Conservation (phyloP, 1,140 invertebrate species). For the Metopolophium dirhodum region DNA sequence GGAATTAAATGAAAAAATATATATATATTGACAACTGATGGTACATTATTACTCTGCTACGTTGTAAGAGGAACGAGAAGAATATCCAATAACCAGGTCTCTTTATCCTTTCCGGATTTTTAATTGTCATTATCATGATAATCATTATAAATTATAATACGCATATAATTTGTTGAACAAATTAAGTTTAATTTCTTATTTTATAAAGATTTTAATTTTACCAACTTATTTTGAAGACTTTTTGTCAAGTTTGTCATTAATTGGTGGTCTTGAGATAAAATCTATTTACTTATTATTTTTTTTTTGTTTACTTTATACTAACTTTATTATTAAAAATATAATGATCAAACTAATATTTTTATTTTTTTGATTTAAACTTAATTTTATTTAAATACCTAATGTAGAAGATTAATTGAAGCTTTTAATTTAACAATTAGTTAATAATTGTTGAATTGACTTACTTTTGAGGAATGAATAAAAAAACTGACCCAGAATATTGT, state of each 20-base stretch:
- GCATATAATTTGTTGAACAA: not conserved
- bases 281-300: too few species aligned
- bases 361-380: too few species aligned
- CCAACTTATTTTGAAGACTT: not conserved
- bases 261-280: too few species aligned
- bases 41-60: not conserved
- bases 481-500: not conserved
- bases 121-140: not conserved
- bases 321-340: too few species aligned
- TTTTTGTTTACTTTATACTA: too few species aligned
- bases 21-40: not conserved
- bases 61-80: not conserved
- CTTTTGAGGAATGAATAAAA: not conserved
- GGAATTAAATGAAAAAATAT: not conserved
- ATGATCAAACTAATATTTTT: too few species aligned
- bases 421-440: not conserved
- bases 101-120: not conserved
- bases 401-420: not conserved
- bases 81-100: not conserved
- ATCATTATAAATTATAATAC: too few species aligned
- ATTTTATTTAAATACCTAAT: not conserved
- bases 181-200: too few species aligned
- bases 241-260: too few species aligned
- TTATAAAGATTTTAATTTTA: too few species aligned
- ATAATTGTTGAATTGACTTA: not conserved